A percentile compares a stretch with the other conserved stretches of the same genome.
These are phyloP conservation scores for Rhinatrema bivittatum DNA, from an alignment of 2,797 vertebrate genomes.

Conservation along the genomic window DNA sequence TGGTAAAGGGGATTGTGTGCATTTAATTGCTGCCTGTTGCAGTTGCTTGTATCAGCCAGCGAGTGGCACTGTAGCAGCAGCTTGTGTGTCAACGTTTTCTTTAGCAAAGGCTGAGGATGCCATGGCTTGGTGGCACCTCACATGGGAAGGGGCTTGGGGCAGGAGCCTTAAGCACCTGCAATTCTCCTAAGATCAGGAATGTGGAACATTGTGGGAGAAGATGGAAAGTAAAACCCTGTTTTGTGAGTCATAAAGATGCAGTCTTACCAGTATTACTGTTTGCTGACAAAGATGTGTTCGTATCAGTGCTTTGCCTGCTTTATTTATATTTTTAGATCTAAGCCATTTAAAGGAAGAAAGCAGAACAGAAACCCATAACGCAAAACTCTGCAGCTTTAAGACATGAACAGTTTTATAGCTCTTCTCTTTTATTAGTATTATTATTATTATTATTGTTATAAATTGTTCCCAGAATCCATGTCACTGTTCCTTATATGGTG, in stretches of 20 bases:
- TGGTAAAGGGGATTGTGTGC: neutral
- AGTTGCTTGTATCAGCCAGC: constrained; percentile 10
- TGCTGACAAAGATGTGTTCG: too few relatives aligned
- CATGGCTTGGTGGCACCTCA: constrained; percentile 2
- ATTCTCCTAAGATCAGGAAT: too few relatives aligned
- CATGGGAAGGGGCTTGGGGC: neutral
- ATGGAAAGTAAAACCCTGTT: too few relatives aligned
- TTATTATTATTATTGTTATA: constrained; percentile 44
- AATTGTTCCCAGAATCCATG: constrained; percentile 65
- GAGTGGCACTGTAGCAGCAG: constrained; percentile 35
- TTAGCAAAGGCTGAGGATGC: neutral
- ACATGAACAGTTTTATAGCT: constrained; percentile 28
- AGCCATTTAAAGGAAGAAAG: constrained; percentile 10
- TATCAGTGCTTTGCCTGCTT: constrained; percentile 12
- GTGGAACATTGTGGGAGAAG: too few relatives aligned
- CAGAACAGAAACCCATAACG: constrained; percentile 1
- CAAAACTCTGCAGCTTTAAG: constrained; percentile 50
- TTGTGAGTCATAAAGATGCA: too few relatives aligned
- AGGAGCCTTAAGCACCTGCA: too few relatives aligned
- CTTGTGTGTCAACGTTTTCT: constrained; percentile 8
- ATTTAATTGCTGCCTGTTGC: constrained; percentile 2
- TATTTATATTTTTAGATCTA: neutral
- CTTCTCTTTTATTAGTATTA: constrained; percentile 19
- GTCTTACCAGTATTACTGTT: rapidly evolving
- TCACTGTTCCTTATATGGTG: constrained; percentile 62